Evolutionary conservation across 1,140 invertebrate genomes (phyloP).

Genomic region (Drosophila arawakana): DNA sequence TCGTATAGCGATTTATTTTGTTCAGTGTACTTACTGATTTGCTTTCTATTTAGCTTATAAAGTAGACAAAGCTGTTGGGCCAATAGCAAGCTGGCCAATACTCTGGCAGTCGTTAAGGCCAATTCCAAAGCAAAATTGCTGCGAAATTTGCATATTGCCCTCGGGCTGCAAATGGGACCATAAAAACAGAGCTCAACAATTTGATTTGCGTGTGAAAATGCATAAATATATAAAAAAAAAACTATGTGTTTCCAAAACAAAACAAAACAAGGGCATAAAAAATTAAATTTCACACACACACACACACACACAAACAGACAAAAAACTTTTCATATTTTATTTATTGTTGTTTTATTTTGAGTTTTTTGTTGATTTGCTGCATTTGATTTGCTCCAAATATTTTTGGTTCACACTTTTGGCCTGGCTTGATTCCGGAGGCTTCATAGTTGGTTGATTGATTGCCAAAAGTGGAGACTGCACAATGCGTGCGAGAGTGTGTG

Average conservation of each 20-base stretch:
- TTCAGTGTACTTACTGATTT: not conserved
- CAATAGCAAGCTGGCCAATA: conserved; percentile 27
- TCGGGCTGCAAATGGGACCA: conserved; percentile 23
- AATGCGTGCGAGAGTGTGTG: conserved; percentile 64
- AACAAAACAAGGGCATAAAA: conserved; percentile 10
- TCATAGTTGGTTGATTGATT: conserved; percentile 76
- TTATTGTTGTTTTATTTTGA: conserved; percentile 23
- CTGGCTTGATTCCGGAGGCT: conserved; percentile 57
- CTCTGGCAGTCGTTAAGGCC: conserved; percentile 6
- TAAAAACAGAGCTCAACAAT: conserved; percentile 30
- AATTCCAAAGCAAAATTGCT: not conserved
- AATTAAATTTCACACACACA: conserved; percentile 23
- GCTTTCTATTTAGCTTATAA: conserved; percentile 9
- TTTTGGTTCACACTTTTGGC: conserved; percentile 68
- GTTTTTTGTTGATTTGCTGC: conserved; percentile 44
- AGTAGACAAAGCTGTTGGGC: conserved; percentile 9
- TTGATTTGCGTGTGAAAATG: conserved; percentile 78
- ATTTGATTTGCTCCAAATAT: conserved; percentile 79
- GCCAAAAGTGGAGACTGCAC: conserved; percentile 39
- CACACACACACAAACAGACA: conserved; percentile 15
- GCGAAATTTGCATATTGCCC: conserved; percentile 67
- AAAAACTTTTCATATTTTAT: conserved; percentile 39
- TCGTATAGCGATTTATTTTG: too few species aligned
- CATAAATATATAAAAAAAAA: conserved; percentile 41
- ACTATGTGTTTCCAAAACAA: conserved; percentile 12